phyloP scores from a whole-genome alignment of 1,140 invertebrate genomes.

The Brachionus calyciflorus region DNA sequence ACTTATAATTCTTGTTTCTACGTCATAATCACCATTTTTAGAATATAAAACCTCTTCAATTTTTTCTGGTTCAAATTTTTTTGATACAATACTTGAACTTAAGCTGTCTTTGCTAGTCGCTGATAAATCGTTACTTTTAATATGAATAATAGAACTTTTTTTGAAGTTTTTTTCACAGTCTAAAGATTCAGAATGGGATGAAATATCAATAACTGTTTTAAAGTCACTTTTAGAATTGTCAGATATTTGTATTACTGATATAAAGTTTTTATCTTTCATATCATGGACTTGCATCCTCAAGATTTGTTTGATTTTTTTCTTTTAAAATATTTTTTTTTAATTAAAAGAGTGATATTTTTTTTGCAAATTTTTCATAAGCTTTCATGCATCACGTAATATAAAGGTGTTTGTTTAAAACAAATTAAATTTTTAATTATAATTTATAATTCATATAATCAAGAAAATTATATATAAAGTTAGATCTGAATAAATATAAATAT shows the following conservation, averaged over 20 bases:
- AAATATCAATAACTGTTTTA: conserved; percentile 17
- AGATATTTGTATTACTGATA: conserved; percentile 16
- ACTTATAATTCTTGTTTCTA: conserved; percentile 23
- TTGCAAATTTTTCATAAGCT: too few species aligned
- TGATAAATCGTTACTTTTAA: not conserved
- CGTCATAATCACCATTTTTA: not conserved
- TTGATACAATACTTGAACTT: conserved; percentile 1
- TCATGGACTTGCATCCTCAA: not conserved
- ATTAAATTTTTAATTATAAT: too few species aligned
- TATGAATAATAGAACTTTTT: not conserved
- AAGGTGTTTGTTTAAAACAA: too few species aligned
- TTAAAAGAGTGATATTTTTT: too few species aligned
- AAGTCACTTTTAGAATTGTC: not conserved
- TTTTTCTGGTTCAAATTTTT: not conserved
- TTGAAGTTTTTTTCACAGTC: not conserved
- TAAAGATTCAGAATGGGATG: not conserved
- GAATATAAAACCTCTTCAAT: conserved; percentile 27
- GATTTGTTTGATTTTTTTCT: not conserved
- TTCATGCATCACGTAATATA: too few species aligned
- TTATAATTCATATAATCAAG: too few species aligned
- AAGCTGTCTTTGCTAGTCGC: not conserved
- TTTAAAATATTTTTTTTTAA: not conserved
- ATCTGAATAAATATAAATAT: too few species aligned
- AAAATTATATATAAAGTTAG: too few species aligned
- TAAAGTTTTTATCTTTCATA: conserved; percentile 10